Percentiles rank a stretch among this genome's conserved stretches.
Evolutionary conservation across 2,797 vertebrate genomes (phyloP).

Genomic region (Eptatretus atami): DNA sequence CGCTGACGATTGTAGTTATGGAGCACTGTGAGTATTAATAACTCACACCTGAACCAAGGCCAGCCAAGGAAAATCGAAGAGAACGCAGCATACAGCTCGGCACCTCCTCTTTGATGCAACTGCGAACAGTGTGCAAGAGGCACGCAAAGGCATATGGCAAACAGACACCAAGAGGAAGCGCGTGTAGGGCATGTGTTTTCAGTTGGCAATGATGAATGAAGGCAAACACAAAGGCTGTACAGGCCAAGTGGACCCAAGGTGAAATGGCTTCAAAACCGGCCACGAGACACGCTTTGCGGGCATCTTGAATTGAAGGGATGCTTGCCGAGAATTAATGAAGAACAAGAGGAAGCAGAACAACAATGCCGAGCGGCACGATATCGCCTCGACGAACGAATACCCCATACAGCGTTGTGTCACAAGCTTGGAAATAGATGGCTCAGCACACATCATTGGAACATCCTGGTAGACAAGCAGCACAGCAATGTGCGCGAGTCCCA

Average conservation of each 20-base stretch:
- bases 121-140: constrained; percentile 29
- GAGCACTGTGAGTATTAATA: constrained; percentile 35
- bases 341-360: constrained; percentile 20
- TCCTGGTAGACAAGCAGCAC: constrained; percentile 10
- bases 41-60: constrained; percentile 41
- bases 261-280: constrained; percentile 25
- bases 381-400: constrained; percentile 37
- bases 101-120: constrained; percentile 19
- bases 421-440: constrained; percentile 21
- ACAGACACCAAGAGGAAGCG: constrained; percentile 47
- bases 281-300: constrained; percentile 16
- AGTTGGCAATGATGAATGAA: constrained; percentile 36
- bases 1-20: constrained; percentile 16
- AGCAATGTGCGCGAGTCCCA: too few species aligned
- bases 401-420: constrained; percentile 28
- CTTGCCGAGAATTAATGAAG: constrained; percentile 14
- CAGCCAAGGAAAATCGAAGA: constrained; percentile 17
- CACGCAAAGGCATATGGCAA: constrained; percentile 43
- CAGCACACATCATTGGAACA: constrained; percentile 15
- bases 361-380: constrained; percentile 22
- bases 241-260: constrained; percentile 31
- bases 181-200: constrained; percentile 30
- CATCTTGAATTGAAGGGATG: constrained; percentile 19
- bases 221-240: constrained; percentile 40
- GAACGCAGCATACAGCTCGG: constrained; percentile 17